phyloP scores from a whole-genome alignment of 2,888 invertebrate genomes.

The Amphimallon solstitiale region DNA sequence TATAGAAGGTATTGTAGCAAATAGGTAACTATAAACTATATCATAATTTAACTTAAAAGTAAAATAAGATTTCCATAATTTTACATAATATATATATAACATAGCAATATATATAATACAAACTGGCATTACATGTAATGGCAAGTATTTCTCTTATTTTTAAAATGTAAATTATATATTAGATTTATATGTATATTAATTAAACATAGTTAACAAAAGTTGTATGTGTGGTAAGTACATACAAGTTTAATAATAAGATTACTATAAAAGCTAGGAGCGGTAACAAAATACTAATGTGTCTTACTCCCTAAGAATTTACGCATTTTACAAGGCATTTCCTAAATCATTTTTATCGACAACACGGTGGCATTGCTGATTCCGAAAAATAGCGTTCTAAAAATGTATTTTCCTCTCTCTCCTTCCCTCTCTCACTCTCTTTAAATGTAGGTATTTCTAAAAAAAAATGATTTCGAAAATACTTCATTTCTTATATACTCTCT shows the following conservation, averaged over 20 bases:
- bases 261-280: slow-evolving; percentile 24
- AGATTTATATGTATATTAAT: slow-evolving; percentile 30
- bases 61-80: slow-evolving; percentile 26
- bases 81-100: slow-evolving; percentile 32
- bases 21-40: slow-evolving; percentile 41
- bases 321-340: slow-evolving; percentile 25
- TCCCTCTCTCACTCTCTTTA: no score
- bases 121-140: slow-evolving; percentile 53
- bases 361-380: slow-evolving; percentile 3
- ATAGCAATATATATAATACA: slow-evolving; percentile 41
- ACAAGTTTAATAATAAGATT: background rate
- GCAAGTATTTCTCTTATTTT: slow-evolving; percentile 43
- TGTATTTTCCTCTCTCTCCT: no score
- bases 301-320: slow-evolving; percentile 5
- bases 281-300: no score
- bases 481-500: slow-evolving; percentile 28
- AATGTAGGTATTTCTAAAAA: slow-evolving; percentile 3
- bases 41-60: slow-evolving; percentile 39
- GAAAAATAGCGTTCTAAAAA: background rate
- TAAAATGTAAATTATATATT: no score
- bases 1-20: no score
- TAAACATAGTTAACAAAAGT: slow-evolving; percentile 41
- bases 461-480: slow-evolving; percentile 36
- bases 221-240: slow-evolving; percentile 33
- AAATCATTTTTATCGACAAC: slow-evolving; percentile 24